phyloP scores from a whole-genome alignment of 2,797 vertebrate species.

The Smutsia gigantea region DNA sequence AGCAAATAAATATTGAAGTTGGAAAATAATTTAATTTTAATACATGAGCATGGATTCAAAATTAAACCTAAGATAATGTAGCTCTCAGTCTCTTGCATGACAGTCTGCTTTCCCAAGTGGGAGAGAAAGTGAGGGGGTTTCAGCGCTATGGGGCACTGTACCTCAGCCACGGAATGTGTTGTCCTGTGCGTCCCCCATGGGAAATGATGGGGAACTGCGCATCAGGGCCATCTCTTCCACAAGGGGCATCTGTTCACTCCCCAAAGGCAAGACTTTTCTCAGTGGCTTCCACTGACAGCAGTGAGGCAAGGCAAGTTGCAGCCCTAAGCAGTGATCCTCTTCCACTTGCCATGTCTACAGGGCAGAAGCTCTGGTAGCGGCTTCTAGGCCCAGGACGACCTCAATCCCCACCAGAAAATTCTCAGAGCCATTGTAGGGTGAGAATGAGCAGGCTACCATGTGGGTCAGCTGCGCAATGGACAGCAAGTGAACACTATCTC shows the following conservation, averaged over 20 bases:
- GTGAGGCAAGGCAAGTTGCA: background rate
- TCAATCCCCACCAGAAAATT: background rate
- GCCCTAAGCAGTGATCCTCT: background rate
- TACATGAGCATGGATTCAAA: background rate
- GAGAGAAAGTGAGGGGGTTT: background rate
- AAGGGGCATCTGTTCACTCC: background rate
- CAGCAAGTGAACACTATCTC: background rate
- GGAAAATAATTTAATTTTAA: constrained; percentile 13
- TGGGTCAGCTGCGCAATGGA: background rate
- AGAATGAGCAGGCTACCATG: background rate
- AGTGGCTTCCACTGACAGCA: background rate
- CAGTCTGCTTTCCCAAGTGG: background rate
- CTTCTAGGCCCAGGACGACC: background rate
- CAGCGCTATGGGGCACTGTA: no score
- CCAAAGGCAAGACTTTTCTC: background rate
- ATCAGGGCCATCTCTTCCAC: background rate
- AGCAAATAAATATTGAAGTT: background rate
- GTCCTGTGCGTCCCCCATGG: background rate
- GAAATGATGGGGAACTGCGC: background rate
- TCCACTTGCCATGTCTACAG: background rate
- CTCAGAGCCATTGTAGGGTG: background rate
- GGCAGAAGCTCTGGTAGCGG: background rate
- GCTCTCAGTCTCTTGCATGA: background rate
- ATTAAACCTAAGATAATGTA: background rate
- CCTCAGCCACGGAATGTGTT: no score